Evolutionary conservation across 2,888 invertebrate genomes (phyloP).

Genomic region (Parnassius orleans): DNA sequence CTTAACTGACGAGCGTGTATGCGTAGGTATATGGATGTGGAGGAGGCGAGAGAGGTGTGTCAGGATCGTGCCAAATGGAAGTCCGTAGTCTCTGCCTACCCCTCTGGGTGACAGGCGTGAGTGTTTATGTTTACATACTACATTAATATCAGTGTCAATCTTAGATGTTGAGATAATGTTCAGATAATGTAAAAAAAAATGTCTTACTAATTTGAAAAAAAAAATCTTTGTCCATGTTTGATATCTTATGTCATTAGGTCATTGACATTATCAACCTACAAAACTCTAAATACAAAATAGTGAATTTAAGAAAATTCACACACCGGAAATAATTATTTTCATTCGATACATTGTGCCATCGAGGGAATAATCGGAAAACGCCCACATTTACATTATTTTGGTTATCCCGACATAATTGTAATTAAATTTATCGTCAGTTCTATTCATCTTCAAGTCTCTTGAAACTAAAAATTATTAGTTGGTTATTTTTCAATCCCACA

Average conservation of each 20-base stretch:
- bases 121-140: no score
- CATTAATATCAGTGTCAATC: no score
- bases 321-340: constrained; percentile 22
- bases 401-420: constrained; percentile 17
- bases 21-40: no score
- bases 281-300: constrained; percentile 1
- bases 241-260: not conserved
- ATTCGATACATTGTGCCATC: constrained; percentile 3
- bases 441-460: constrained; percentile 14
- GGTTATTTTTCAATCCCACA: constrained; percentile 26
- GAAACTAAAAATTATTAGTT: constrained; percentile 19
- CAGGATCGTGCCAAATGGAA: no score
- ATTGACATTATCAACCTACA: constrained; percentile 7
- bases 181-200: no score
- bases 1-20: no score
- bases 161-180: no score
- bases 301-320: constrained; percentile 18
- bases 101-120: no score
- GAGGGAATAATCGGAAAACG: constrained; percentile 20
- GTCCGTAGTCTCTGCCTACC: no score
- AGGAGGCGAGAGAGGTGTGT: no score
- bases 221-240: no score
- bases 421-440: constrained; percentile 24
- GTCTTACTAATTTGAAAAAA: no score
- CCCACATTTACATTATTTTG: constrained; percentile 24